Conservation (phyloP, 2,113 vertebrate genomes). For the Triplophysa rosa region DNA sequence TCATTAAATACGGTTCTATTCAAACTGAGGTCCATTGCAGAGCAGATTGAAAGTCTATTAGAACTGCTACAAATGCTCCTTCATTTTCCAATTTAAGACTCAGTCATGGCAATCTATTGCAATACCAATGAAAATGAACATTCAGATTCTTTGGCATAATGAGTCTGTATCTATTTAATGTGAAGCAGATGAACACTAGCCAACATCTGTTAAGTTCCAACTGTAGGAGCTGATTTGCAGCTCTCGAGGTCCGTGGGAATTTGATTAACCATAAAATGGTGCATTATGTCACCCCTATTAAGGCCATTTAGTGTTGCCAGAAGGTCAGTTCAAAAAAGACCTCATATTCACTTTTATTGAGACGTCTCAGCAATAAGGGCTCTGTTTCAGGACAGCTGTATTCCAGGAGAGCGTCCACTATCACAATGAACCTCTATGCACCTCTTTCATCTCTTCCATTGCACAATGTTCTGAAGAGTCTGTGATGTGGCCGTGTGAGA, state of each 20-base stretch:
- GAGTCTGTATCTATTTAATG: conserved; percentile 55
- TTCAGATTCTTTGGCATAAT: conserved; percentile 45
- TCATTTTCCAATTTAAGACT: conserved; percentile 35
- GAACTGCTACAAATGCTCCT: conserved; percentile 32
- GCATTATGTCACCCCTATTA: conserved; percentile 74
- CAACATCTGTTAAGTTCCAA: conserved; percentile 62
- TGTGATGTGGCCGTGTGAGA: conserved; percentile 18
- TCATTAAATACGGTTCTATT: too few species aligned
- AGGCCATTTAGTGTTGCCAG: conserved; percentile 67
- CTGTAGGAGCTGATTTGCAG: conserved; percentile 53
- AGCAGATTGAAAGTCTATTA: conserved; percentile 10
- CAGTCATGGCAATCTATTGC: conserved; percentile 8
- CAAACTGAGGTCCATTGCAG: not conserved
- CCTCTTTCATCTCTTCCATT: conserved; percentile 42
- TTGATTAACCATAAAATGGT: conserved; percentile 74
- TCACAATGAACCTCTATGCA: conserved; percentile 68
- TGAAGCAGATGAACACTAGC: conserved; percentile 57
- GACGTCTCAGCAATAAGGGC: conserved; percentile 67
- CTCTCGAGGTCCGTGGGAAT: conserved; percentile 70
- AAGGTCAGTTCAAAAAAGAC: conserved; percentile 66
- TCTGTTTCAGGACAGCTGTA: conserved; percentile 71
- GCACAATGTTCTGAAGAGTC: conserved; percentile 19
- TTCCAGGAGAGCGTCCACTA: conserved; percentile 51
- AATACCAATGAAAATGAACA: conserved; percentile 40
- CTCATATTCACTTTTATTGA: conserved; percentile 67